These are phyloP conservation scores for Camponotus floridanus DNA, from an alignment of 1,140 invertebrate genomes.

Conservation along the genomic window DNA sequence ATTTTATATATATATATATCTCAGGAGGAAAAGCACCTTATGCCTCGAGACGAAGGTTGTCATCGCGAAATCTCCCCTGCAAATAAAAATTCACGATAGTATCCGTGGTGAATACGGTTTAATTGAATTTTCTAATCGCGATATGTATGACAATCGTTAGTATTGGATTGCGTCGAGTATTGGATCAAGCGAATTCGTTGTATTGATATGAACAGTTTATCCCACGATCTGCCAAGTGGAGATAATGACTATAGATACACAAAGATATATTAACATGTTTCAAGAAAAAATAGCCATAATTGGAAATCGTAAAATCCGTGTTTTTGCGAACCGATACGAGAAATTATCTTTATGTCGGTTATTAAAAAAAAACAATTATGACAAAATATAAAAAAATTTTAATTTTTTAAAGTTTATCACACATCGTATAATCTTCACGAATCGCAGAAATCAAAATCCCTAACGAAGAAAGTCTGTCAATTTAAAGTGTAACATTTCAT, in stretches of 20 bases:
- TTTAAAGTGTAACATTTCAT: neutral
- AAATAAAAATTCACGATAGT: constrained; percentile 60
- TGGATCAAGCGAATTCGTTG: neutral
- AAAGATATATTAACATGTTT: constrained; percentile 26
- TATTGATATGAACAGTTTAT: constrained; percentile 17
- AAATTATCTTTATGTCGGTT: neutral
- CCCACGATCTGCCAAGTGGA: neutral
- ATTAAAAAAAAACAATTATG: neutral
- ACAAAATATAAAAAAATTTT: neutral
- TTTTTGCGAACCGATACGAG: neutral
- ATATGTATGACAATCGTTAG: constrained; percentile 1
- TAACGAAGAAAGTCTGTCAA: neutral
- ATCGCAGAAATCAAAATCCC: neutral
- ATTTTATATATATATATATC: constrained; percentile 39
- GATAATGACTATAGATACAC: constrained; percentile 8
- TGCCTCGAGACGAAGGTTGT: constrained; percentile 36
- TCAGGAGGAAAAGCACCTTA: constrained; percentile 33
- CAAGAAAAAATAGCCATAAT: neutral
- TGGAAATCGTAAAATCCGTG: neutral
- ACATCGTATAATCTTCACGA: no score
- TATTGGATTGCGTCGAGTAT: neutral
- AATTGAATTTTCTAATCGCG: constrained; percentile 67
- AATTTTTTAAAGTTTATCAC: neutral
- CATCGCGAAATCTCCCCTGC: constrained; percentile 37
- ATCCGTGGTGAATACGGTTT: constrained; percentile 33